Base-by-base conservation (phyloP, 2,888 invertebrate species). In the Agrilus mali region DNA sequence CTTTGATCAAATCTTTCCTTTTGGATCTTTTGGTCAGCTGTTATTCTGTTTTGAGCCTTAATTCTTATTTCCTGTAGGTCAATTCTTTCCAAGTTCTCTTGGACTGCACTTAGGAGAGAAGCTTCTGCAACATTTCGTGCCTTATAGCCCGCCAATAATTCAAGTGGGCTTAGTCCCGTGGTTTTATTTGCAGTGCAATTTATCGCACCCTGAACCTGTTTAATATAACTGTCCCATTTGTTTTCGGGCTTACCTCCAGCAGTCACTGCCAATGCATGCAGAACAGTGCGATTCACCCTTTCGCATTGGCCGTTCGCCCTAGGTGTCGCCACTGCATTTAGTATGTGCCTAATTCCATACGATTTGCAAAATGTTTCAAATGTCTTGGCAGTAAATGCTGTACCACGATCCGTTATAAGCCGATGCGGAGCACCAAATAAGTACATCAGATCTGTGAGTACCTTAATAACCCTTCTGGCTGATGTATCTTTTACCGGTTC, bases 351-450 rank as follows among this genome's bases (percentile, higher is more conserved):
- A 10, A 58, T 50, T 27, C 39, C 47, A 16, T 49, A 45, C 7
- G 47, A 33, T 4, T 46, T 17, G 6, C 53, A 12, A 45, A 52
- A 56, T 27, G 48, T 36, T 12, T 49, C 46, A 36, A 56, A 59
- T 12, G 47, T 47, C 2, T 31, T 31, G 0, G 51, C 52, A 0
- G 52, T 55, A 27, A 55, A 55, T 17, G 46, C 41, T 0, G 49
- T 36, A 2, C 56, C 55, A n/a, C 54, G 43, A 43, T 56, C 56
- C 7, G 48, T 49, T 16, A 57, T 41, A 7, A 56, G 40, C 35
- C 46, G 36, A 8, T 13, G 35, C 0, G 56, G 58, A 22, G 44
- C 44, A 44, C 53, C 54, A 39, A 53, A 58, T 37, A 38, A 12
- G 5, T 36, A 17, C 35, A 56, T 56, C 45, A 54, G 56, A 14